Percentiles rank a stretch among this genome's conserved stretches.
phyloP scores from a whole-genome alignment of 2,113 vertebrate genomes.

The Eleginops maclovinus region DNA sequence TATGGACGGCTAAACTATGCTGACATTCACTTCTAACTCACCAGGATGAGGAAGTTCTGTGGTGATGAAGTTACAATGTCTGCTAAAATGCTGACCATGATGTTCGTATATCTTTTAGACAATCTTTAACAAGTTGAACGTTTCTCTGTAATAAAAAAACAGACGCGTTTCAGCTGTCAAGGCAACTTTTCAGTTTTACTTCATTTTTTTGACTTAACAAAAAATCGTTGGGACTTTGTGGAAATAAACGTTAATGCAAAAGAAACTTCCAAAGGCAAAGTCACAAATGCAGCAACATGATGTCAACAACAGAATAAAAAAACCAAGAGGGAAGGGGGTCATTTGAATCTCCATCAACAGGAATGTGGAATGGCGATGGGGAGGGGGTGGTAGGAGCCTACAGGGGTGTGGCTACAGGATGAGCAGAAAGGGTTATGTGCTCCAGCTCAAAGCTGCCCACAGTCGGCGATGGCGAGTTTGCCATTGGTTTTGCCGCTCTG shows the following conservation, averaged over 20 bases:
- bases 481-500: slow-evolving; percentile 82
- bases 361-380: slow-evolving; percentile 70
- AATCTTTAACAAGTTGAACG: neutral
- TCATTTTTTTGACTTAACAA: slow-evolving; percentile 58
- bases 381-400: slow-evolving; percentile 33
- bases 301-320: slow-evolving; percentile 56
- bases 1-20: too few relatives aligned
- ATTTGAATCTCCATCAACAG: slow-evolving; percentile 57
- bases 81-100: too few relatives aligned
- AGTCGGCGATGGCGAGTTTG: slow-evolving; percentile 87
- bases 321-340: slow-evolving; percentile 1
- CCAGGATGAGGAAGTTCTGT: too few relatives aligned
- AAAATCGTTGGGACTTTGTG: slow-evolving; percentile 50
- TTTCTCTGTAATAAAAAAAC: neutral
- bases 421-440: neutral
- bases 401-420: slow-evolving; percentile 31
- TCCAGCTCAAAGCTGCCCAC: slow-evolving; percentile 86
- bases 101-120: neutral
- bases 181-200: slow-evolving; percentile 74
- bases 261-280: slow-evolving; percentile 70
- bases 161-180: slow-evolving; percentile 31
- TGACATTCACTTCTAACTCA: too few relatives aligned
- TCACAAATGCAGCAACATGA: slow-evolving; percentile 75
- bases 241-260: slow-evolving; percentile 67
- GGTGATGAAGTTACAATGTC: too few relatives aligned